Evolutionary conservation across 2,113 vertebrate genomes (phyloP).

Genomic region (Microcebus jonahi): DNA sequence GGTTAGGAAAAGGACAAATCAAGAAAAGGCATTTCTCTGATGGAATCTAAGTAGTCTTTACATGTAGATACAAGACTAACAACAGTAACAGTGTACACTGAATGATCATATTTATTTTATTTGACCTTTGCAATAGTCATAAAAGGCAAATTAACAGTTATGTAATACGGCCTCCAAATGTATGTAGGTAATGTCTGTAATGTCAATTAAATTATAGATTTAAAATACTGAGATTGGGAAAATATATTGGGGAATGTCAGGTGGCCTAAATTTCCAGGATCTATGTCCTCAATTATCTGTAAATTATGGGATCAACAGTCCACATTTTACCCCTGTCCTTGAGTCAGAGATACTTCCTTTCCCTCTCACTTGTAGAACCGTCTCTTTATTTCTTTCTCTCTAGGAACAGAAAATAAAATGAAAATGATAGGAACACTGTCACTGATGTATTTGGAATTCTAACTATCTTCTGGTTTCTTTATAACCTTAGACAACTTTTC

Average conservation of each 20-base stretch:
- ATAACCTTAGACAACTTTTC: neutral
- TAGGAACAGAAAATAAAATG: neutral
- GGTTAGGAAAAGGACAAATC: constrained; percentile 28
- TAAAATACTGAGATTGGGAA: neutral
- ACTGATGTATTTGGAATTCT: neutral
- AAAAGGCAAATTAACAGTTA: neutral
- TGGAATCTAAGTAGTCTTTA: neutral
- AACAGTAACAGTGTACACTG: neutral
- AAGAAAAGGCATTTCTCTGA: neutral
- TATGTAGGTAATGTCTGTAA: neutral
- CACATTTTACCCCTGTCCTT: neutral
- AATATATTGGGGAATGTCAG: neutral
- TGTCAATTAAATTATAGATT: neutral
- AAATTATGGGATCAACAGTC: neutral
- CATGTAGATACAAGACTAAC: neutral
- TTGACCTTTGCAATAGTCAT: neutral
- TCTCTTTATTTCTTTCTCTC: neutral
- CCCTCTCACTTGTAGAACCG: neutral
- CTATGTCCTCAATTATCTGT: no score
- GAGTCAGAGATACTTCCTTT: neutral
- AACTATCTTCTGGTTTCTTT: constrained; percentile 16
- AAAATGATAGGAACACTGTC: neutral
- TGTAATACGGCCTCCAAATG: neutral
- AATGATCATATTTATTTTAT: neutral
- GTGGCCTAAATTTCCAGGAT: no score